Conservation (phyloP, 2,797 vertebrate genomes). For the Orientallactaga sibirica region DNA sequence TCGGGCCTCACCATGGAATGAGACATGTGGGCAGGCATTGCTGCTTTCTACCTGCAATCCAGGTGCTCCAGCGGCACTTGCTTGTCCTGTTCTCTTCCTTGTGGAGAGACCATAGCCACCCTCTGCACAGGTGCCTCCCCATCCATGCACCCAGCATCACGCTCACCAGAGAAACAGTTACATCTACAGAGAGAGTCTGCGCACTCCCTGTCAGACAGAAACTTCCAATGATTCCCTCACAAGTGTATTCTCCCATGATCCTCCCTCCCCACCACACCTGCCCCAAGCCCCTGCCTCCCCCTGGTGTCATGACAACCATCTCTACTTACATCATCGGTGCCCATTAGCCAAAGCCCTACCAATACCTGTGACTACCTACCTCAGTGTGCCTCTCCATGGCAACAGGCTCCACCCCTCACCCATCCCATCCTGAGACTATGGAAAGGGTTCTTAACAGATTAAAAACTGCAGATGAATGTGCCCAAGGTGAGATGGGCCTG, state of each 20-base stretch:
- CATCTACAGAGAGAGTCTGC: not conserved
- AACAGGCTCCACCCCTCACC: not conserved
- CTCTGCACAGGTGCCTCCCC: not conserved
- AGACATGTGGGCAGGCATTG: not conserved
- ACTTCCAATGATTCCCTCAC: not conserved
- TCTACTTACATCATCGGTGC: not conserved
- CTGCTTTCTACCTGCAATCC: not conserved
- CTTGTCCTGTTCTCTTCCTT: not conserved
- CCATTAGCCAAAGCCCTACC: not conserved
- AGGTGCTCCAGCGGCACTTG: no score
- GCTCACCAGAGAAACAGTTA: not conserved
- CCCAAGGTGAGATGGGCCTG: no score
- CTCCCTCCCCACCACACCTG: no score
- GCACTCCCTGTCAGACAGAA: not conserved
- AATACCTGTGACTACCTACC: not conserved
- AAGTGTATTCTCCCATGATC: not conserved
- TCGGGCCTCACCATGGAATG: not conserved
- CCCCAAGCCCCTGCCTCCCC: not conserved
- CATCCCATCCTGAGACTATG: not conserved
- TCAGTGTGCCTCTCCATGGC: not conserved
- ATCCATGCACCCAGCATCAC: not conserved
- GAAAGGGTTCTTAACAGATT: no score
- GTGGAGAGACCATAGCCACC: not conserved
- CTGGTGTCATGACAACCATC: not conserved
- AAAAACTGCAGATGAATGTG: not conserved